Conservation (phyloP, 2,888 invertebrate genomes). For the Hyposoter didymator region DNA sequence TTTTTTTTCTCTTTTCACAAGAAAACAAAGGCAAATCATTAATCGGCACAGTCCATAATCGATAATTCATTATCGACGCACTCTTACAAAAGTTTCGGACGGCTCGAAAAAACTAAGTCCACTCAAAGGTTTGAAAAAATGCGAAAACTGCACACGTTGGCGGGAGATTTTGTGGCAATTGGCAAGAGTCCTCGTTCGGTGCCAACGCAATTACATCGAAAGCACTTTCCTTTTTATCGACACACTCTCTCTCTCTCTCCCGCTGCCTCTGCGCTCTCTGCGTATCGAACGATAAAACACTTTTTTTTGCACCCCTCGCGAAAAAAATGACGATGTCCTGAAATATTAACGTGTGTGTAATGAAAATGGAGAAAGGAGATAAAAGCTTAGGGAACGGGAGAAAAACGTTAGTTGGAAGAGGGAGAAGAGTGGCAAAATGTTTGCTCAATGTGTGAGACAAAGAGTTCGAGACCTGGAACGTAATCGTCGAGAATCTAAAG, state of each 20-base stretch:
- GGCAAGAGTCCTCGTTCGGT: constrained; percentile 14
- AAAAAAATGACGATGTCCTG: constrained; percentile 11
- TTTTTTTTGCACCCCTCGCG: constrained; percentile 17
- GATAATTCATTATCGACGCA: not conserved
- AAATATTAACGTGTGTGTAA: constrained; percentile 22
- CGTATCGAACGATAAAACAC: constrained; percentile 30
- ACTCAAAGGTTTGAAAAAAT: not conserved
- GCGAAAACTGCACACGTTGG: not conserved
- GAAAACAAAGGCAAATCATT: not conserved
- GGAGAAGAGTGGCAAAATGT: constrained; percentile 19
- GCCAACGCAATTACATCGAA: constrained; percentile 54
- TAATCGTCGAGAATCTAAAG: constrained; percentile 64
- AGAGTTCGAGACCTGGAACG: constrained; percentile 32
- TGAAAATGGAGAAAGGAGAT: not conserved
- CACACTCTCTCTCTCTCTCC: constrained; percentile 25
- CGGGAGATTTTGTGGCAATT: constrained; percentile 15
- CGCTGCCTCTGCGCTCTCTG: not conserved
- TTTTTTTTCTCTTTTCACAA: not conserved
- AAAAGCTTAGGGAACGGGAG: not conserved
- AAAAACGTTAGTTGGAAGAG: not conserved
- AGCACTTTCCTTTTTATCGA: constrained; percentile 48
- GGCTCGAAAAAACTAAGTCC: not conserved
- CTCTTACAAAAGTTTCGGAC: not conserved
- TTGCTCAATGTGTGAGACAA: constrained; percentile 10
- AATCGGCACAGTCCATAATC: not conserved